Evolutionary conservation across 2,797 vertebrate species (phyloP).

Genomic region (Cephalopachus bancanus): DNA sequence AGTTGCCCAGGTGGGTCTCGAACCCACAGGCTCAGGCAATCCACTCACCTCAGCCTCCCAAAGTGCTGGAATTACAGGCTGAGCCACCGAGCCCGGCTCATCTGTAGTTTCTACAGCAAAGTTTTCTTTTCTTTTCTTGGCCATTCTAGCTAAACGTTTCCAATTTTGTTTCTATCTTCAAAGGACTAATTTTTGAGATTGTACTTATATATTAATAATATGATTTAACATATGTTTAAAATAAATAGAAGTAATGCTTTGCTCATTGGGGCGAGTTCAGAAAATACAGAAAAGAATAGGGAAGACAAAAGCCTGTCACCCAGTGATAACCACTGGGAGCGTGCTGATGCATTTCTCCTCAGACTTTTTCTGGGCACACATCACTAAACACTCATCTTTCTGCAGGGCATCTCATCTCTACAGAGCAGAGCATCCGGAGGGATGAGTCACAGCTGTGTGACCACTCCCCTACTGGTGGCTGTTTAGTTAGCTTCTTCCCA

Average conservation of each 20-base stretch:
- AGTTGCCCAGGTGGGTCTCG: too few relatives aligned
- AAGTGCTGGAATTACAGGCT: too few relatives aligned
- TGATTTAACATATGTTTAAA: not conserved
- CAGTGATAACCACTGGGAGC: not conserved
- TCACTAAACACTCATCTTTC: not conserved
- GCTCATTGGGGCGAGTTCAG: not conserved
- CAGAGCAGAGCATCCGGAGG: not conserved
- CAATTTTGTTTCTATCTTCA: not conserved
- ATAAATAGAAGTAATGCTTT: not conserved
- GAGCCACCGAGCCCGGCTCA: too few relatives aligned
- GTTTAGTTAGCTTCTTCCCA: not conserved
- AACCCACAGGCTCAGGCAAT: too few relatives aligned
- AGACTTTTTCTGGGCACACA: not conserved
- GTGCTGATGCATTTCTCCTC: not conserved
- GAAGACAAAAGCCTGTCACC: not conserved
- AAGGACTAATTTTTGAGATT: not conserved
- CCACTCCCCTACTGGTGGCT: not conserved
- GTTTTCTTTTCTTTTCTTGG: not conserved
- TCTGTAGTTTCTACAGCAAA: not conserved
- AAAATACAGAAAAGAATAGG: not conserved
- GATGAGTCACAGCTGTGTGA: fast-evolving
- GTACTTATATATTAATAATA: not conserved
- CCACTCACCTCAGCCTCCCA: too few relatives aligned
- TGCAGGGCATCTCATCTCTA: too few relatives aligned
- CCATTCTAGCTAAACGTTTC: not conserved